Evolutionary conservation across 2,888 invertebrate genomes (phyloP).

Genomic region (Rhagonycha lutea): DNA sequence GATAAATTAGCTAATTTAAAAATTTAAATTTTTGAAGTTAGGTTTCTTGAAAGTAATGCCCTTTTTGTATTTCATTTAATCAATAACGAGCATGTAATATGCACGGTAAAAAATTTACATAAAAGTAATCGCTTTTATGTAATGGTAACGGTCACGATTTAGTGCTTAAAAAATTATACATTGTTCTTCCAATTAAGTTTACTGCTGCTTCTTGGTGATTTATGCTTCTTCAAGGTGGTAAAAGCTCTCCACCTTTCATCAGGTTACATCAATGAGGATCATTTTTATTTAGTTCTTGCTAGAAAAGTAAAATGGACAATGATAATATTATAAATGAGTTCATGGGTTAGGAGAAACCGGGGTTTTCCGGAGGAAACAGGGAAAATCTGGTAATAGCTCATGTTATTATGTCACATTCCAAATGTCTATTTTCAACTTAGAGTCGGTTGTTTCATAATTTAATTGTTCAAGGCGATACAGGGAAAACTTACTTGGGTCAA

Average conservation of each 20-base stretch:
- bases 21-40: background rate
- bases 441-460: too few relatives aligned
- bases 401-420: too few relatives aligned
- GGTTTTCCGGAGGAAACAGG: too few relatives aligned
- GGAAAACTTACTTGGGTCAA: too few relatives aligned
- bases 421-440: too few relatives aligned
- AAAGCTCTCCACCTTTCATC: constrained; percentile 46
- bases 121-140: background rate
- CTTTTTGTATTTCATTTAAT: background rate
- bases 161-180: constrained; percentile 34
- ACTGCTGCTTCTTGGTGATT: constrained; percentile 48
- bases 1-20: background rate
- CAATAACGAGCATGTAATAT: background rate
- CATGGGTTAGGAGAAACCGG: too few relatives aligned
- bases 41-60: background rate
- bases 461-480: too few relatives aligned
- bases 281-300: background rate
- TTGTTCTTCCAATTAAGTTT: constrained; percentile 51
- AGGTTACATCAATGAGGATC: constrained; percentile 43
- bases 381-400: too few relatives aligned
- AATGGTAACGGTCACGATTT: constrained; percentile 22
- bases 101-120: background rate
- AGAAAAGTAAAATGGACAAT: background rate
- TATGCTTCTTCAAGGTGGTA: constrained; percentile 50
- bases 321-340: too few relatives aligned